A percentile compares a stretch with the other conserved stretches of the same genome.
These are phyloP conservation scores for Apostichopus californicus DNA, from an alignment of 35 echinoderm and acorn worm species.

Conservation along the genomic window DNA sequence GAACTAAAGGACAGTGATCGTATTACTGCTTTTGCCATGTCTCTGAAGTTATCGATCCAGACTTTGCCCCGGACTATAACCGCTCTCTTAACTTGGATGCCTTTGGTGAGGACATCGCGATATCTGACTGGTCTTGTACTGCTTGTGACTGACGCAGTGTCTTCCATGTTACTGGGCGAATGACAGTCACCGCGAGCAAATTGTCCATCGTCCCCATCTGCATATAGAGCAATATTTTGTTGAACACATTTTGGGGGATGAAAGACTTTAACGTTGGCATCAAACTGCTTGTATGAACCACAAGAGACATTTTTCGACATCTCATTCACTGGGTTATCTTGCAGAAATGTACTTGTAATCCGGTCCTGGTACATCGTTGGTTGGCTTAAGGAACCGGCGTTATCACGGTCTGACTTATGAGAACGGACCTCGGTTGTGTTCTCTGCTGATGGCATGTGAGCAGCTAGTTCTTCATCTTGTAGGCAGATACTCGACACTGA, in stretches of 20 bases:
- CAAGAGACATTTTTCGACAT: too few relatives aligned
- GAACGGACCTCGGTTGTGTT: background rate
- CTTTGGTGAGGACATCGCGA: background rate
- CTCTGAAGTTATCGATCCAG: conserved; percentile 46
- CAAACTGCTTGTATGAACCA: background rate
- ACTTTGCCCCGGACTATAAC: background rate
- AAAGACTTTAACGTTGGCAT: too few relatives aligned
- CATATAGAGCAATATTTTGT: background rate
- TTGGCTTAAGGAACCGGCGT: too few relatives aligned
- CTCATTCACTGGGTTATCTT: background rate
- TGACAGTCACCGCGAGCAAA: conserved; percentile 32
- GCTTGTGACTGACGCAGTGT: background rate
- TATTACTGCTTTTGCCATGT: conserved; percentile 42
- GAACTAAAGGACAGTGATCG: conserved; percentile 42
- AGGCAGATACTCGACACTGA: background rate
- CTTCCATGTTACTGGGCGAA: background rate
- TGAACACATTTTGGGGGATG: background rate
- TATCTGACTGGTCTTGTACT: conserved; percentile 26
- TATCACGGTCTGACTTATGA: background rate
- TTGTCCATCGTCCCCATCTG: background rate
- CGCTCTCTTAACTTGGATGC: background rate
- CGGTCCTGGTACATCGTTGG: background rate
- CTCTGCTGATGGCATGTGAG: background rate
- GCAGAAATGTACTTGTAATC: background rate
- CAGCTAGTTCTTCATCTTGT: background rate